phyloP scores from a whole-genome alignment of 2,797 vertebrate species.

The Phoebastria nigripes region DNA sequence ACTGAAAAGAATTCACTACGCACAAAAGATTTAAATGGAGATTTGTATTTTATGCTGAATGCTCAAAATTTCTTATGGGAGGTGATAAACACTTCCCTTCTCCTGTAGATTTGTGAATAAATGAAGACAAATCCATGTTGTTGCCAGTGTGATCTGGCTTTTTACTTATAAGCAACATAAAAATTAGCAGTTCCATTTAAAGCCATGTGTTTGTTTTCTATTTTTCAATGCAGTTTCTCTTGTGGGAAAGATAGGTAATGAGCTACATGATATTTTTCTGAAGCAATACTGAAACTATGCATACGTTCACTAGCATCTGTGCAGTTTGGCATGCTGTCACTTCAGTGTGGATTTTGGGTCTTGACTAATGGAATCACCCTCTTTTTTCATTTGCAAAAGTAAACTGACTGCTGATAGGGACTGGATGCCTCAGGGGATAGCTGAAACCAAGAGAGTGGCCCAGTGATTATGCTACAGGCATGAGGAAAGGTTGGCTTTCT shows the following conservation, averaged over 20 bases:
- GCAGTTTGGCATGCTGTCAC: background rate
- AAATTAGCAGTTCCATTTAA: background rate
- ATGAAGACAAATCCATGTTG: background rate
- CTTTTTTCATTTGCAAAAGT: background rate
- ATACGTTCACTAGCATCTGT: background rate
- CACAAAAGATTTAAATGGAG: background rate
- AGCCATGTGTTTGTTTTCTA: background rate
- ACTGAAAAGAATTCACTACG: background rate
- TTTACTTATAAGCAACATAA: background rate
- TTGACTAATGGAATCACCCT: background rate
- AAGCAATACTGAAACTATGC: conserved; percentile 12
- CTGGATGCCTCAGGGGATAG: background rate
- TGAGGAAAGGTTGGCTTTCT: background rate
- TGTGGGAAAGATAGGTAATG: background rate
- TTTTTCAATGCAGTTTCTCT: background rate
- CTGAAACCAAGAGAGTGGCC: background rate
- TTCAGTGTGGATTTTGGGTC: background rate
- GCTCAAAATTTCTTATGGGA: background rate
- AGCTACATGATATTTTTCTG: background rate
- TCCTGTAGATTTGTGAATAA: background rate
- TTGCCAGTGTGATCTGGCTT: background rate
- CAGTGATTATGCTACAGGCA: background rate
- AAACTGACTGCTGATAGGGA: background rate
- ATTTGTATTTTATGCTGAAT: background rate
- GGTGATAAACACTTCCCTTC: background rate